phyloP scores from a whole-genome alignment of 2,797 vertebrate species.

The Sebastes hopkinsi region DNA sequence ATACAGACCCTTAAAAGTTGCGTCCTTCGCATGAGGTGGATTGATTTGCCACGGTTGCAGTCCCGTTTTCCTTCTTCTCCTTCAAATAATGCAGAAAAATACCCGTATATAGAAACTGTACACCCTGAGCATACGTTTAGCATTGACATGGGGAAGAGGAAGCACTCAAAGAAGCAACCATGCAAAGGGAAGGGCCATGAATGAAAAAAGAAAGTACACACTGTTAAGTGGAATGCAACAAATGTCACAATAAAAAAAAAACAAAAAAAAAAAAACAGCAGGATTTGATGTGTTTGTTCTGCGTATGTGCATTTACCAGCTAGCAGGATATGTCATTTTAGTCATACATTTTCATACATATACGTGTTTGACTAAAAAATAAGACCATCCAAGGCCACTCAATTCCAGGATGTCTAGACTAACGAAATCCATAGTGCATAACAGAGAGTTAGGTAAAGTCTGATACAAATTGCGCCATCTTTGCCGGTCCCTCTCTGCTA shows the following conservation, averaged over 20 bases:
- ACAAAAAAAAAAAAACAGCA: not conserved
- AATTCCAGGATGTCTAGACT: slow-evolving; percentile 73
- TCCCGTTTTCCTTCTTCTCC: slow-evolving; percentile 51
- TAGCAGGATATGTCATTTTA: slow-evolving; percentile 31
- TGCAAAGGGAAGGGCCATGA: not conserved
- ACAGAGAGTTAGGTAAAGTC: slow-evolving; percentile 52
- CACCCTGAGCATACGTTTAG: slow-evolving; percentile 83
- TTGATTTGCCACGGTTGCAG: slow-evolving; percentile 59
- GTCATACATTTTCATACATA: slow-evolving; percentile 47
- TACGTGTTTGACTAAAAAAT: slow-evolving; percentile 49
- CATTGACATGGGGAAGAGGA: slow-evolving; percentile 61
- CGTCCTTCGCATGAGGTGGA: slow-evolving; percentile 49
- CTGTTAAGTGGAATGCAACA: slow-evolving; percentile 25
- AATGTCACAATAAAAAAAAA: not conserved
- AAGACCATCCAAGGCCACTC: slow-evolving; percentile 79
- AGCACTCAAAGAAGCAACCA: slow-evolving; percentile 42
- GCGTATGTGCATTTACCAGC: slow-evolving; percentile 49
- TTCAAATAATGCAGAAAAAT: slow-evolving; percentile 75
- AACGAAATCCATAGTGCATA: slow-evolving; percentile 77
- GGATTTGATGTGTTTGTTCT: slow-evolving; percentile 19
- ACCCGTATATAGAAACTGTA: slow-evolving; percentile 86
- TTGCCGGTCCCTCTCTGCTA: slow-evolving; percentile 37
- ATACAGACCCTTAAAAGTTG: not conserved
- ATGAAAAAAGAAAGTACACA: slow-evolving; percentile 15
- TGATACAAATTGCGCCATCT: slow-evolving; percentile 26